These are phyloP conservation scores for Leucophora obtusa DNA, from an alignment of 2,888 invertebrate genomes.

Conservation along the genomic window DNA sequence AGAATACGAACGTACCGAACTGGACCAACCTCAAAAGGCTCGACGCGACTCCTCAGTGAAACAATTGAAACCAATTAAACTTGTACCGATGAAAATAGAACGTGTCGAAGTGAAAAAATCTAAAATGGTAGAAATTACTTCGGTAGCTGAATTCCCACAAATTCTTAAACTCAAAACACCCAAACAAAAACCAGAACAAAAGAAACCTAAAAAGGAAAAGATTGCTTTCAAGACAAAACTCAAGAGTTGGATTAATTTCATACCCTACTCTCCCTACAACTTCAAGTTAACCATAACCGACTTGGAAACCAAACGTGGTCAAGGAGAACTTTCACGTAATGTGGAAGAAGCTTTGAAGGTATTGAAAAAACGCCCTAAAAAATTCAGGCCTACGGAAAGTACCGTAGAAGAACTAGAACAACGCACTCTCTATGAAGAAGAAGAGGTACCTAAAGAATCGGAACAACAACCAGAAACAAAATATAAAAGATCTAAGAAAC, in stretches of 20 bases:
- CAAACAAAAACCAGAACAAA: conserved; percentile 73
- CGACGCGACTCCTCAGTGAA: conserved; percentile 72
- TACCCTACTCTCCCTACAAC: conserved; percentile 82
- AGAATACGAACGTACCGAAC: conserved; percentile 76
- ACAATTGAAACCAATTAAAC: conserved; percentile 68
- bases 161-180: conserved; percentile 83
- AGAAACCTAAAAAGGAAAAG: conserved; percentile 80
- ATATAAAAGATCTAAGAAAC: conserved; percentile 73
- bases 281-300: conserved; percentile 69
- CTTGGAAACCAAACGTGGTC: conserved; percentile 80
- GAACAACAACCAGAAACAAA: conserved; percentile 74
- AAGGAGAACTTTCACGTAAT: conserved; percentile 84
- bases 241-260: conserved; percentile 84
- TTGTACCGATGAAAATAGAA: conserved; percentile 82
- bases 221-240: conserved; percentile 84
- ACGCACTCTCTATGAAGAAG: conserved; percentile 72
- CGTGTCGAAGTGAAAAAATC: conserved; percentile 81
- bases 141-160: conserved; percentile 81
- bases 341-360: conserved; percentile 84
- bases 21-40: conserved; percentile 75
- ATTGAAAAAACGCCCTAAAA: conserved; percentile 81
- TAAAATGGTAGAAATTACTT: conserved; percentile 82
- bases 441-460: conserved; percentile 66
- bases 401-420: conserved; percentile 82
- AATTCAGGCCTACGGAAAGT: conserved; percentile 81